Conservation (phyloP, 2,797 vertebrate species). For the Clarias laeviceps region DNA sequence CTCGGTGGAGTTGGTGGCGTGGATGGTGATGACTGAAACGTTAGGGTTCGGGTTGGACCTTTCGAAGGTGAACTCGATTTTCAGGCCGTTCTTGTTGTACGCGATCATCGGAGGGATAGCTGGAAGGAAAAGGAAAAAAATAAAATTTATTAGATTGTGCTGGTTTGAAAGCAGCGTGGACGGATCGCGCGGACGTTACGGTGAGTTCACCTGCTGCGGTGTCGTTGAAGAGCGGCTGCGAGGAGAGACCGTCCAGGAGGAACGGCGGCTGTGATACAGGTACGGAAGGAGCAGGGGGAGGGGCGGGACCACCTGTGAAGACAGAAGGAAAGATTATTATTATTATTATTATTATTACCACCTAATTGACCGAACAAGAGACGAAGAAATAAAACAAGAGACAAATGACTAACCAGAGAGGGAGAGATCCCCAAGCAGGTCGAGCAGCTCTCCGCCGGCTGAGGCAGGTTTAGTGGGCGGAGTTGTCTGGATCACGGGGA, state of each 20-base stretch:
- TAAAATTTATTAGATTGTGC: not conserved
- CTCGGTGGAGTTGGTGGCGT: conserved; percentile 94
- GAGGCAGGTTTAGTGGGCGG: conserved; percentile 86
- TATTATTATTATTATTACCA: conserved; percentile 53
- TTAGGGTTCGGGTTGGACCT: conserved; percentile 96
- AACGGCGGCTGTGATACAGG: conserved; percentile 87
- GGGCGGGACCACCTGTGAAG: conserved; percentile 78
- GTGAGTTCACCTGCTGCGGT: conserved; percentile 82
- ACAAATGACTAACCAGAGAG: conserved; percentile 79
- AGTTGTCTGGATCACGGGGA: conserved; percentile 88
- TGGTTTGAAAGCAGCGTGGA: not conserved
- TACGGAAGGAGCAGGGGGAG: conserved; percentile 78
- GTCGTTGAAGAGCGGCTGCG: conserved; percentile 93
- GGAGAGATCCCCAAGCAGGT: conserved; percentile 92
- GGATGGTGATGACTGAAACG: conserved; percentile 96
- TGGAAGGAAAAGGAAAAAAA: conserved; percentile 53
- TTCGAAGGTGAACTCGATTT: conserved; percentile 98
- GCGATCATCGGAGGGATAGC: conserved; percentile 96
- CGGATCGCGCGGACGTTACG: not conserved
- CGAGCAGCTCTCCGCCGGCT: conserved; percentile 93
- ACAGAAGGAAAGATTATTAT: conserved; percentile 34
- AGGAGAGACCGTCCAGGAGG: conserved; percentile 91
- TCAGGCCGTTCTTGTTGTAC: conserved; percentile 98
- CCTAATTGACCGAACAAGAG: not conserved
- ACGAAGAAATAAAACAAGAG: not conserved